phyloP scores from a whole-genome alignment of 2,888 invertebrate species.

The Himalopsyche japonica region DNA sequence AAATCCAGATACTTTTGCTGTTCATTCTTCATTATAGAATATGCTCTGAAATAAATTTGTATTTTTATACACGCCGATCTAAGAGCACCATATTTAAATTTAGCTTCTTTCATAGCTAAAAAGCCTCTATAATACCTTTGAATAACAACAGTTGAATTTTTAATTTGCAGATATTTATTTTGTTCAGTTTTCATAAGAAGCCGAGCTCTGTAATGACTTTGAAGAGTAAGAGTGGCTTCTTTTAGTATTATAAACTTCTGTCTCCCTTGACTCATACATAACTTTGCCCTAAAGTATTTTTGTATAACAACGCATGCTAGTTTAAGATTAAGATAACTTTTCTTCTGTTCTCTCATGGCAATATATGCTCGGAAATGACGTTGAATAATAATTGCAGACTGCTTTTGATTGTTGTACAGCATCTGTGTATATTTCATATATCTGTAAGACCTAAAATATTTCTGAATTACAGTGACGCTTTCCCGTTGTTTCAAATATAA shows the following conservation, averaged over 20 bases:
- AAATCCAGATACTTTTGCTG: constrained; percentile 24
- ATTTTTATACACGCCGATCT: neutral
- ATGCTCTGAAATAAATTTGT: constrained; percentile 37
- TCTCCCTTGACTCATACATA: constrained; percentile 41
- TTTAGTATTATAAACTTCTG: constrained; percentile 41
- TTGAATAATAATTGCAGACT: constrained; percentile 42
- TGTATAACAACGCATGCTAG: constrained; percentile 44
- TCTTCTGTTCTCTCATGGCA: constrained; percentile 40
- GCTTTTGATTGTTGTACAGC: constrained; percentile 29
- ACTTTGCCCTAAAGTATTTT: constrained; percentile 44
- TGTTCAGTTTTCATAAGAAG: constrained; percentile 41
- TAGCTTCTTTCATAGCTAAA: constrained; percentile 18
- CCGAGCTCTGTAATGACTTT: constrained; percentile 42
- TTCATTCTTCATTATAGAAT: constrained; percentile 41
- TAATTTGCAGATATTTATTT: constrained; percentile 43
- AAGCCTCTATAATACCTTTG: constrained; percentile 43
- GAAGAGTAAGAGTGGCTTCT: constrained; percentile 42
- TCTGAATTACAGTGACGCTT: constrained; percentile 48
- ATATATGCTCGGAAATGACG: constrained; percentile 43
- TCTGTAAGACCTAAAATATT: constrained; percentile 38
- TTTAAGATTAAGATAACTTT: constrained; percentile 43
- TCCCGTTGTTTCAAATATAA: neutral
- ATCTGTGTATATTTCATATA: constrained; percentile 27
- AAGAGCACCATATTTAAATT: neutral
- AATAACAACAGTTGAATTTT: constrained; percentile 42